phyloP scores from a whole-genome alignment of 2,888 invertebrate genomes.

The Cheilosia impressa region DNA sequence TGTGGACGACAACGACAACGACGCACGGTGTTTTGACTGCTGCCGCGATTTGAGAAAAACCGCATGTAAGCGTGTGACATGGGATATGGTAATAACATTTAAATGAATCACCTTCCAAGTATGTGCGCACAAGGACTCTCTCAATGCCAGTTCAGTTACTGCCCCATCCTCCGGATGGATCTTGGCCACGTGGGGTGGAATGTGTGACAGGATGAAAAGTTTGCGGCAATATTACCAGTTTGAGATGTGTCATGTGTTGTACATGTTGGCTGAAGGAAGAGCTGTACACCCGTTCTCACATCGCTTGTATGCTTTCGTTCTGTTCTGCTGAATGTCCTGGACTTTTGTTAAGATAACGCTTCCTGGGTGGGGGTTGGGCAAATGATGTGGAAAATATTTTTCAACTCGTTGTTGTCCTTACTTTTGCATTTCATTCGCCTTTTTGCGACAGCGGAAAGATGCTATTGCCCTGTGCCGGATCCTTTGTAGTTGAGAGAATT shows the following conservation, averaged over 20 bases:
- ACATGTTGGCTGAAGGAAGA: not conserved
- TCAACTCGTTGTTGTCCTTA: slow-evolving; percentile 55
- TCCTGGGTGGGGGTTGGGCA: not conserved
- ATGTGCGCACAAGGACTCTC: slow-evolving; percentile 51
- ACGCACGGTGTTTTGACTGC: slow-evolving; percentile 59
- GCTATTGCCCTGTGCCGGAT: slow-evolving; percentile 2
- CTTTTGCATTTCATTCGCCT: slow-evolving; percentile 28
- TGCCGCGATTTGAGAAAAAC: slow-evolving; percentile 51
- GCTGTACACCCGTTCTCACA: not conserved
- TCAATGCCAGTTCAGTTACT: slow-evolving; percentile 23
- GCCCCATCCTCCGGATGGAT: slow-evolving; percentile 1
- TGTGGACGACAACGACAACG: slow-evolving; percentile 28
- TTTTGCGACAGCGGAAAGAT: slow-evolving; percentile 35
- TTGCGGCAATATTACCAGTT: slow-evolving; percentile 67
- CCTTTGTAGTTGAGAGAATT: slow-evolving; percentile 14
- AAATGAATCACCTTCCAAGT: slow-evolving; percentile 71
- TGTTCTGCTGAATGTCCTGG: slow-evolving; percentile 66
- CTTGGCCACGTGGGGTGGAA: not conserved
- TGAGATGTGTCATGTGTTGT: slow-evolving; percentile 55
- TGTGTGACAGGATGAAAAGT: slow-evolving; percentile 61
- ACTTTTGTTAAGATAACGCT: slow-evolving; percentile 66
- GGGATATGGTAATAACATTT: slow-evolving; percentile 73
- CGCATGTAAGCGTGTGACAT: slow-evolving; percentile 59
- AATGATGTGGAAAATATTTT: slow-evolving; percentile 71
- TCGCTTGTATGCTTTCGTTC: slow-evolving; percentile 11